Evolutionary conservation across 1,140 invertebrate genomes (phyloP).

Genomic region (Scaptodrosophila lebanonensis): DNA sequence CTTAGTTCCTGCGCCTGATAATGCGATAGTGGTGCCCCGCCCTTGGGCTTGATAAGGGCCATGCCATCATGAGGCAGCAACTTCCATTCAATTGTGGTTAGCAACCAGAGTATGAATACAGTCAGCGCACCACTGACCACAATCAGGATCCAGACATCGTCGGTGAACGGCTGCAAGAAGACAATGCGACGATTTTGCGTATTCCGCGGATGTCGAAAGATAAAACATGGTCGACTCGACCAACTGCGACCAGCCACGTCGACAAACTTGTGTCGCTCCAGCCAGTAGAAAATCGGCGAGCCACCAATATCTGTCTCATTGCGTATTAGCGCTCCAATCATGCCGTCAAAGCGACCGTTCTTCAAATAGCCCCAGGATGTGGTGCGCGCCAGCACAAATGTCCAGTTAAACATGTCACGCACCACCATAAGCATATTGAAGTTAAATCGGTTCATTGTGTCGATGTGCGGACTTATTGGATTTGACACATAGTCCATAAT

Average conservation of each 20-base stretch:
- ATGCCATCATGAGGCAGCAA: conserved; percentile 53
- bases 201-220: conserved; percentile 83
- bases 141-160: conserved; percentile 79
- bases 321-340: conserved; percentile 81
- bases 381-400: conserved; percentile 79
- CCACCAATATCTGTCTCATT: conserved; percentile 81
- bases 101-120: conserved; percentile 61
- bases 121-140: conserved; percentile 61
- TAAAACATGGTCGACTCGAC: conserved; percentile 78
- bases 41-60: conserved; percentile 56
- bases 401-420: conserved; percentile 81
- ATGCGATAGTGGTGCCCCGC: conserved; percentile 38
- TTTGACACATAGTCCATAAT: conserved; percentile 79
- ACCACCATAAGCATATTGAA: conserved; percentile 80
- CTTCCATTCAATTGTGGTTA: conserved; percentile 64
- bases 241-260: conserved; percentile 81
- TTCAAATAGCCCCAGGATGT: conserved; percentile 82
- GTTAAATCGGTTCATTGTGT: conserved; percentile 82
- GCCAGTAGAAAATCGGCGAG: conserved; percentile 80
- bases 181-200: conserved; percentile 80
- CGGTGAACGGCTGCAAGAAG: conserved; percentile 80
- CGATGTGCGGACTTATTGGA: conserved; percentile 78
- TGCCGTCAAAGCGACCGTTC: conserved; percentile 83
- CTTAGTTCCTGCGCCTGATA: conserved; percentile 16
- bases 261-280: conserved; percentile 79